These are phyloP conservation scores for Planococcus citri DNA, from an alignment of 1,140 invertebrate genomes.

Conservation along the genomic window DNA sequence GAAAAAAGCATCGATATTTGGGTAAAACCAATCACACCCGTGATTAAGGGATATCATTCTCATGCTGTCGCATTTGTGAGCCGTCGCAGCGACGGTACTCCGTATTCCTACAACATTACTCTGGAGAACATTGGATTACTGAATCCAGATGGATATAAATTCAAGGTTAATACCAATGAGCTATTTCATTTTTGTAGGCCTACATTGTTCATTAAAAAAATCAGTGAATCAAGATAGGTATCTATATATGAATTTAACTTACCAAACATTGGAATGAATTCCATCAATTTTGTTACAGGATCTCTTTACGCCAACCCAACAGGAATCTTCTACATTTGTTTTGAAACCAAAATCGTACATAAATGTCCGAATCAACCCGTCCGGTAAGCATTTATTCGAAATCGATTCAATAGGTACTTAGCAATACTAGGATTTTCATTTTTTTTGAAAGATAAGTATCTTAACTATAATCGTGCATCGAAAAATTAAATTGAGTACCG, in stretches of 20 bases:
- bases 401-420: no score
- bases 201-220: neutral
- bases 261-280: no score
- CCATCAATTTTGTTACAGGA: constrained; percentile 19
- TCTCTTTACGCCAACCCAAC: neutral
- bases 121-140: constrained; percentile 58
- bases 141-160: constrained; percentile 61
- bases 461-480: no score
- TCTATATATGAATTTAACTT: neutral
- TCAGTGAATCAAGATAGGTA: neutral
- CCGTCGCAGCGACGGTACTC: constrained; percentile 44
- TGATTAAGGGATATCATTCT: constrained; percentile 33
- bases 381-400: constrained; percentile 19
- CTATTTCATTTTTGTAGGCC: constrained; percentile 12
- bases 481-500: no score
- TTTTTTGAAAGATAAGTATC: no score
- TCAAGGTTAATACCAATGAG: constrained; percentile 50
- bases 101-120: constrained; percentile 40
- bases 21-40: constrained; percentile 36
- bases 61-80: constrained; percentile 44
- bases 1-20: constrained; percentile 38
- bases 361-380: constrained; percentile 22
- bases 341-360: neutral
- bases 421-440: no score
- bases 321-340: neutral